phyloP scores from a whole-genome alignment of 2,888 invertebrate species.

The Athrips mouffetella region DNA sequence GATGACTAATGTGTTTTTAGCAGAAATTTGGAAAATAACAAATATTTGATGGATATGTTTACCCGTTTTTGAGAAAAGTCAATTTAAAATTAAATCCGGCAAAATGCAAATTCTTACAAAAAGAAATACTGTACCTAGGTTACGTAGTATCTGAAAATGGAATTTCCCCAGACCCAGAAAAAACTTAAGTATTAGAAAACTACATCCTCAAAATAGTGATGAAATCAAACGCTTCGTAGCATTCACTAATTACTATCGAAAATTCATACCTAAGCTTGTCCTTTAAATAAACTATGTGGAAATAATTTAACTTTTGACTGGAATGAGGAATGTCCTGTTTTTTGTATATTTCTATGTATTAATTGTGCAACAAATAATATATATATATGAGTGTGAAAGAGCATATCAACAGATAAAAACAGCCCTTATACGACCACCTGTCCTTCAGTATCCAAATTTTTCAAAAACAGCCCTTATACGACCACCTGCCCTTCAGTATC shows the following conservation, averaged over 20 bases:
- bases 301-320: conserved; percentile 8
- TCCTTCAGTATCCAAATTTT: too few relatives aligned
- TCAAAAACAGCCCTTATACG: too few relatives aligned
- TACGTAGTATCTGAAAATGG: conserved; percentile 18
- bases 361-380: too few relatives aligned
- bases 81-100: conserved; percentile 19
- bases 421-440: neutral
- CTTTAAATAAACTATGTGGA: conserved; percentile 7
- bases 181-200: conserved; percentile 17
- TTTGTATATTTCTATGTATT: too few relatives aligned
- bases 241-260: conserved; percentile 15
- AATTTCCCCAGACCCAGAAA: conserved; percentile 18
- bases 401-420: conserved; percentile 17
- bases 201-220: conserved; percentile 23
- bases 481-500: too few relatives aligned
- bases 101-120: conserved; percentile 17
- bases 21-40: too few relatives aligned
- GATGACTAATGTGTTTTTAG: too few relatives aligned
- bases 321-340: conserved; percentile 6
- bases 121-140: conserved; percentile 18
- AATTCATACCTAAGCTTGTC: conserved; percentile 3
- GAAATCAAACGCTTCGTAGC: conserved; percentile 15
- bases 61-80: conserved; percentile 20
- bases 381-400: too few relatives aligned
- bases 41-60: too few relatives aligned